Base-by-base conservation (phyloP, 2,888 invertebrate species). In the Spodoptera picta region DNA sequence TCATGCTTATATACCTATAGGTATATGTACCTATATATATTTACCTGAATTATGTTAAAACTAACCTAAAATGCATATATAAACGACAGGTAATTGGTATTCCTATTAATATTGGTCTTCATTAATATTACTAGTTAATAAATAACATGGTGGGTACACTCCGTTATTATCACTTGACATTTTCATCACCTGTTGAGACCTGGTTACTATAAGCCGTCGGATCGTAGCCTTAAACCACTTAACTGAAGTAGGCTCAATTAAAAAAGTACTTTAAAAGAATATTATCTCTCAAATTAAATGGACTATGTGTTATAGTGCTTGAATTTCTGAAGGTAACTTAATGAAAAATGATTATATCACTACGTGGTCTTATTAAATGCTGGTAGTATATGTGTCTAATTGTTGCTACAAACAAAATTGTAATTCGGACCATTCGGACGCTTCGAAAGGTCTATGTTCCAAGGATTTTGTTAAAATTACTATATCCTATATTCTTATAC, bases 81-180 rank as follows among this genome's bases (percentile, higher is more conserved):
- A 36, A 49, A 63, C 1, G 45, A 67, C 53, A 60, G 43, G 24
- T 59, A 53, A 59, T 60, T 69, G 65, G 60, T 68, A 61, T 50
- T 54, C 67, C 56, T 65, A 71, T 58, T 66, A 60, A 48, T 55
- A 71, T 54, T 59, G 46, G 12, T 42, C 53, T 69, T 75, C 73
- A 69, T 73, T 69, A 69, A 77, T 77, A 78, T 75, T 70, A 62
- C 69, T 60, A 75, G 65, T 60, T 73, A 74, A 77, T 79, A 75
- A 79, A 77, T 73, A 77, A 73, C 65, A 69, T 56, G 6, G 36
- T 36, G 9, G 36, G 36, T 9, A 60, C 54, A 62, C 76, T 76
- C 62, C 59, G 69, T 75, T 83, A 81, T 83, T 83, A 84, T 77
- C 77, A 70, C 60, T 60, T 85, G 86, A 83, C 85, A 84, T 86